Evolutionary conservation across 2,888 invertebrate genomes (phyloP), one percentile per base, ranked within the genome.

Genomic region (Celastrina argiolus): DNA sequence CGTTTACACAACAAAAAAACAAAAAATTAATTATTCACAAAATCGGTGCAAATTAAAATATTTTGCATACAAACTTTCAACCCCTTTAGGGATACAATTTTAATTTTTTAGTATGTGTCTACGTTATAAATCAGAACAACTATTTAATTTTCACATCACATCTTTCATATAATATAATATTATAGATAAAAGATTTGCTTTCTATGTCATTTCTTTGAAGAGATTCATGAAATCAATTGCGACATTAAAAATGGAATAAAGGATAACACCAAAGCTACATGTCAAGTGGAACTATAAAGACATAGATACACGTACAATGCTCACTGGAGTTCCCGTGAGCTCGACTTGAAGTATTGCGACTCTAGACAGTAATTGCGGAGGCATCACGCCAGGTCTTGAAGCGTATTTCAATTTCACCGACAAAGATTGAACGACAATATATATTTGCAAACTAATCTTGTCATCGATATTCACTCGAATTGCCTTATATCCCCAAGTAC

Each of bases 351-450:
- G 31, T 51, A 22, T 22, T 14, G 56, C 26, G 56, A 58, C 58
- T 8, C 8, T 10, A 58, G 31, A 58, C 58, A 31, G 58, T 31
- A 31, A 58, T 58, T 58, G 58, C 31, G 31, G 58, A 31, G 31
- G 28, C 31, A 31, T 31, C 31, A 58, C 31, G 58, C 58, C 58
- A 58, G 31, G 31, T 58, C 51, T 22, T 26, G n/a, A 7, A 58
- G 31, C 28, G 56, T 58, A 58, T 58, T 58, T 58, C 58, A 31
- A 58, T 58, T 31, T 58, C 16, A 16, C 31, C 28, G 16, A 58
- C 56, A 58, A 58, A 31, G 56, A 58, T 58, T 58, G n/a, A 58
- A 58, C 56, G 31, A 31, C 58, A 58, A 31, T 58, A 58, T 58
- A 31, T 58, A 51, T 51, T 51, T 31, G 31, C 31, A 58, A 31